Evolutionary conservation across 2,797 vertebrate species (phyloP), one percentile per base, ranked within the genome.

Genomic region (Esox masquinongy): DNA sequence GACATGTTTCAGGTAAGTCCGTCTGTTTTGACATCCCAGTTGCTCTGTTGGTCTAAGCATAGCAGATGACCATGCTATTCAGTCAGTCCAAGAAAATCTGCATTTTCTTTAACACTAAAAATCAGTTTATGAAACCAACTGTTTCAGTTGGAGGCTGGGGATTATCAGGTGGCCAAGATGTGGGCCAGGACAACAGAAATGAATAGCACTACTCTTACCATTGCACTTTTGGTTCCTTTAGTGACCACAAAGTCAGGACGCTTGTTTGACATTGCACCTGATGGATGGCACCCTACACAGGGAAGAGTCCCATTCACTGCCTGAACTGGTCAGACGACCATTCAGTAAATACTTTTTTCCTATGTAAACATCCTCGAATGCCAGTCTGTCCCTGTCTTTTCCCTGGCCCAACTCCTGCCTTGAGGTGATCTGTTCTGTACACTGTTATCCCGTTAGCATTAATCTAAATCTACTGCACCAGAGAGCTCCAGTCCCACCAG

Each of bases 1-100:
- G 98, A 99, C 89, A 99, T 99, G 98, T 99, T 99, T 91, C 98
- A 99, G 97, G 98, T 99, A 95, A 89, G 79, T 68, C 31, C 9
- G 6, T 51, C 19, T 4, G 29, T 56, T 22, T 49, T 9, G 22
- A 14, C n/a, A 47, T 68, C 3, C 19, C 36, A 22, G 19, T 47
- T 12, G 12, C 68, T 49, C 31, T 6, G 68, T 15, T 69, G 39
- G 59, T 24, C 24, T 63, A 14, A 63, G 12, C 1, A 14, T 63
- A 63, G 59, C 59, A 26, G 59, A 26, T 63, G 22, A 26, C 12
- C 59, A 22, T 63, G 59, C 14, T 12, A 12, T 63, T 24, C 14
- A 22, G 12, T n/a, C n/a, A n/a, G n/a, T n/a, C n/a, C n/a, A n/a
- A n/a, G n/a, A n/a, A n/a, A n/a, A n/a, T n/a, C n/a, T 26, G 4